Evolutionary conservation across 1,140 invertebrate genomes (phyloP), one percentile per base, ranked within the genome.

Genomic region (Lucilia sericata): DNA sequence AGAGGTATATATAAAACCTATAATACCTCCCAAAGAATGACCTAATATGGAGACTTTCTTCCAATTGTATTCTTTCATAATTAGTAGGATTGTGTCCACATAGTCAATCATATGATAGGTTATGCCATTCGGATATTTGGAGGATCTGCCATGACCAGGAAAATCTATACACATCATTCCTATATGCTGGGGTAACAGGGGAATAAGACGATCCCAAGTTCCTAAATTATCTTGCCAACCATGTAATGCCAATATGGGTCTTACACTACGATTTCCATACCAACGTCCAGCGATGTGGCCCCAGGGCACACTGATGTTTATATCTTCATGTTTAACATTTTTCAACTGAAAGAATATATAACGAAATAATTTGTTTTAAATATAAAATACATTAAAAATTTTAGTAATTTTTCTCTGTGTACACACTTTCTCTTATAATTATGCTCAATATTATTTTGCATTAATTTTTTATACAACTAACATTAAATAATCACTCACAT

Each of bases 171-270:
- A 93, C 5, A 96, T 87, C 82, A 95, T 91, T 3, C 93, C 92
- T 8, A 93, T 85, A 83, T 94, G 90, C 42, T 92, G 88, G 7
- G 92, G 91, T 19, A 96, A 86, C 42, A 94, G 86, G 7, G 94
- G 94, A 34, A 94, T 93, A 34, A 96, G 87, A 1, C 91, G 90
- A 88, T 96, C 95, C 91, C 95, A 96, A 2, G 93, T 94, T 9
- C 93, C 94, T 55, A 94, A 93, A 88, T 96, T 96, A 86, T 95
- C 94, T 90, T 94, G 92, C 95, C 95, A 96, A 1, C 95, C 96
- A 88, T 96, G 96, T 17, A 96, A 84, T 0, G 93, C 93, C 25
- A 96, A 86, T 36, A 96, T 93, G 0, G 95, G 95, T 34, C 92
- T 90, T 2, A 92, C 91, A 49, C 93, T 87, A 14, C 91, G 91